Conservation (phyloP, 2,797 vertebrate genomes). For the Molossus molossus region DNA sequence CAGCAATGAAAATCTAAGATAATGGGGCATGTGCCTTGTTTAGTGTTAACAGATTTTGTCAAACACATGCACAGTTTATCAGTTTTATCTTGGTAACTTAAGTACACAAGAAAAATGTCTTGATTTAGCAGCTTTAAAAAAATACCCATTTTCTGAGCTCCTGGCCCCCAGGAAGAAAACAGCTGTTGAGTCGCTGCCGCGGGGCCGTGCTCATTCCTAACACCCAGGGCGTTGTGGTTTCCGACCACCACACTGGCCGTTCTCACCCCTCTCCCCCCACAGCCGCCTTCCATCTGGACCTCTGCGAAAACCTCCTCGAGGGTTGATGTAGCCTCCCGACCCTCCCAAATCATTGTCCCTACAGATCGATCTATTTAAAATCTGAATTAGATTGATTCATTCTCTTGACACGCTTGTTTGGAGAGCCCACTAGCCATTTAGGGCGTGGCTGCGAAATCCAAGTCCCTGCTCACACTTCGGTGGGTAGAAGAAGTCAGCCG, state of each 20-base stretch:
- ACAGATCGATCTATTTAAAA: neutral
- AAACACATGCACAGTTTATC: neutral
- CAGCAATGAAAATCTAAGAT: neutral
- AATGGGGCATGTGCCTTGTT: neutral
- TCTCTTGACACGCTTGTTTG: neutral
- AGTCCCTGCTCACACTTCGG: neutral
- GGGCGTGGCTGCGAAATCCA: neutral
- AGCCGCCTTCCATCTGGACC: neutral
- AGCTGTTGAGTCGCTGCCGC: neutral
- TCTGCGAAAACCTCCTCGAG: neutral
- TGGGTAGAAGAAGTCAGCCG: neutral
- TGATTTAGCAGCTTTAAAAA: neutral
- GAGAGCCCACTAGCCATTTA: neutral
- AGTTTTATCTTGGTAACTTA: neutral
- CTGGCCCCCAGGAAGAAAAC: neutral
- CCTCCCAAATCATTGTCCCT: neutral
- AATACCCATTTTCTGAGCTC: neutral
- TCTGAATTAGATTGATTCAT: constrained; percentile 2
- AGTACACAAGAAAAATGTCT: neutral
- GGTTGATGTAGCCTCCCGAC: neutral
- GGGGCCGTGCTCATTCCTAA: neutral
- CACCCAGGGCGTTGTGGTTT: neutral
- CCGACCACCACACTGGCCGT: accelerated
- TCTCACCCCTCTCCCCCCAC: neutral
- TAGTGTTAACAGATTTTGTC: constrained; percentile 7